phyloP scores from a whole-genome alignment of 2,888 invertebrate species.

The Xestoiulus laeticollis region DNA sequence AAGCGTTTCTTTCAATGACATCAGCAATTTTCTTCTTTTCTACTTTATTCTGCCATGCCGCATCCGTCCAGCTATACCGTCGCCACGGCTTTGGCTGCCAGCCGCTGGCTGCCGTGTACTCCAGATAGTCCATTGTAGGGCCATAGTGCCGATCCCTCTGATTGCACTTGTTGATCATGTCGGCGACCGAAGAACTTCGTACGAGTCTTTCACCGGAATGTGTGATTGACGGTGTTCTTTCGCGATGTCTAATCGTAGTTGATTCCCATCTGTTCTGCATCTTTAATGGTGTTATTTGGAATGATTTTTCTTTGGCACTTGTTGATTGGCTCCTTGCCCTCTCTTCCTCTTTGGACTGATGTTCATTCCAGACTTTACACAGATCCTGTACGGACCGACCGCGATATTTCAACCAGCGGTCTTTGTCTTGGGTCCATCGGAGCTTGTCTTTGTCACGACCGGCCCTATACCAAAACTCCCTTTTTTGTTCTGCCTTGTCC shows the following conservation, averaged over 20 bases:
- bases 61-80: constrained; percentile 39
- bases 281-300: not conserved
- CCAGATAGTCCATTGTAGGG: not conserved
- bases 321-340: not conserved
- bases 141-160: constrained; percentile 38
- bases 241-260: not conserved
- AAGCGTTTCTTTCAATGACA: not conserved
- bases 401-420: constrained; percentile 80
- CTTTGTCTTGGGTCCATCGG: constrained; percentile 76
- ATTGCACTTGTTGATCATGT: constrained; percentile 54
- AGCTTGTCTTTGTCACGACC: constrained; percentile 70
- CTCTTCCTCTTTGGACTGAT: constrained; percentile 36
- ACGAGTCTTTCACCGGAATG: not conserved
- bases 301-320: not conserved
- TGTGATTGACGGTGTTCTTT: not conserved
- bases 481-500: constrained; percentile 80
- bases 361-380: constrained; percentile 62
- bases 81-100: constrained; percentile 14
- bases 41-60: constrained; percentile 16
- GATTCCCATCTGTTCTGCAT: not conserved
- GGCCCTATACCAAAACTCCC: constrained; percentile 83
- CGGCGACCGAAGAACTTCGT: constrained; percentile 53
- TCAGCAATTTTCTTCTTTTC: constrained; percentile 13
- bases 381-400: constrained; percentile 90
- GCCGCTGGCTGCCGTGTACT: not conserved